Percentiles rank a stretch among this genome's conserved stretches.
Evolutionary conservation across 2,113 vertebrate species (phyloP).

Genomic region (Brachyhypopomus occidentalis): DNA sequence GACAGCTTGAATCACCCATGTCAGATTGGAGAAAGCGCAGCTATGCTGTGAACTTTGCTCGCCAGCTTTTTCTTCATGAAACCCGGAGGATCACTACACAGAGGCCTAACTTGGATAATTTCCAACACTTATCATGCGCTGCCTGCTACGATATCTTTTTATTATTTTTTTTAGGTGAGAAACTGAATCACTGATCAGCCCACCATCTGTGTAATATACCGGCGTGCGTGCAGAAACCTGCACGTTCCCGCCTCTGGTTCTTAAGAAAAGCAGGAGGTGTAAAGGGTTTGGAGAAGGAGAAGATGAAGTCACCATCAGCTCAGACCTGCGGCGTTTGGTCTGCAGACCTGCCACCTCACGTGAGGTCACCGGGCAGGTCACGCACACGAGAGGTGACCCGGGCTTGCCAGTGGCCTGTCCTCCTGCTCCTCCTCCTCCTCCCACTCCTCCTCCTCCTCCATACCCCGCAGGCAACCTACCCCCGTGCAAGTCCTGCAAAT

Average conservation of each 20-base stretch:
- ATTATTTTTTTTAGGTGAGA: constrained; percentile 11
- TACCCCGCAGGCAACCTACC: neutral
- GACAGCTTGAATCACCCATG: neutral
- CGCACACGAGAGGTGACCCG: constrained; percentile 36
- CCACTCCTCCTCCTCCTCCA: neutral
- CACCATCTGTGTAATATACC: constrained; percentile 14
- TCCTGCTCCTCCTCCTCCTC: too few relatives aligned
- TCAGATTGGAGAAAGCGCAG: neutral
- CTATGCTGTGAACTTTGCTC: neutral
- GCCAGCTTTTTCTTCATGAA: too few relatives aligned
- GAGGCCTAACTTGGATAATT: neutral
- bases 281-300: constrained; percentile 2
- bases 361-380: constrained; percentile 20
- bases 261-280: constrained; percentile 19
- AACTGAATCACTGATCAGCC: constrained; percentile 14
- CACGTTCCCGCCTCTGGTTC: constrained; percentile 8
- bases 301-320: constrained; percentile 24
- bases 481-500: constrained; percentile 8
- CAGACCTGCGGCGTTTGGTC: constrained; percentile 33
- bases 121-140: neutral
- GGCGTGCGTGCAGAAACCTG: constrained; percentile 24
- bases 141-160: constrained; percentile 4
- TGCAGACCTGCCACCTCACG: too few relatives aligned
- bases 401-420: neutral
- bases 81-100: too few relatives aligned